These are phyloP conservation scores for Chaetops frenatus DNA, from an alignment of 2,113 vertebrate genomes.

Conservation along the genomic window DNA sequence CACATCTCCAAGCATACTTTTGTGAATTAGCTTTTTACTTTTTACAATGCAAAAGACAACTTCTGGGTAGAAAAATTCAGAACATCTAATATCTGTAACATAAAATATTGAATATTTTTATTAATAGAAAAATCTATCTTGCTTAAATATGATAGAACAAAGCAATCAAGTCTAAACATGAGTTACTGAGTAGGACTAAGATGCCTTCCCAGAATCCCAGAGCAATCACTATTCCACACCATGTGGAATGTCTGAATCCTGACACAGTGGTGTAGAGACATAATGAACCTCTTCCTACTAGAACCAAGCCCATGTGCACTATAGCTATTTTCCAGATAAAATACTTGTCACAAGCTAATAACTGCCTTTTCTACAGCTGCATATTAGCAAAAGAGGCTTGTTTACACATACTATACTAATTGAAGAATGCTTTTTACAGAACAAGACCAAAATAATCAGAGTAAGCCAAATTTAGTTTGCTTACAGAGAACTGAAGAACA, in stretches of 20 bases:
- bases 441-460: background rate
- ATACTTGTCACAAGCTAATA: background rate
- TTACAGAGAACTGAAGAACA: background rate
- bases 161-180: background rate
- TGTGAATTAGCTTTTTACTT: background rate
- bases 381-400: background rate
- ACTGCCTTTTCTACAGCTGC: background rate
- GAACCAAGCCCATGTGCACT: background rate
- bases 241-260: background rate
- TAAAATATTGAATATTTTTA: background rate
- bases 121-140: background rate
- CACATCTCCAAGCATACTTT: background rate
- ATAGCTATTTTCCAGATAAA: background rate
- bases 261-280: background rate
- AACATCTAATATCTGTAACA: background rate
- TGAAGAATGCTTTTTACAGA: background rate
- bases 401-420: background rate
- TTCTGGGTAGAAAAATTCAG: background rate
- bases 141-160: background rate
- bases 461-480: background rate
- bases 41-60: background rate
- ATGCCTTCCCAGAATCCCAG: background rate
- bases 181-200: background rate
- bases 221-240: background rate
- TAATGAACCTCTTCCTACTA: background rate